Percentiles rank a stretch among this genome's conserved stretches.
Evolutionary conservation across 2,113 vertebrate genomes (phyloP).

Genomic region (Trachemys scripta): DNA sequence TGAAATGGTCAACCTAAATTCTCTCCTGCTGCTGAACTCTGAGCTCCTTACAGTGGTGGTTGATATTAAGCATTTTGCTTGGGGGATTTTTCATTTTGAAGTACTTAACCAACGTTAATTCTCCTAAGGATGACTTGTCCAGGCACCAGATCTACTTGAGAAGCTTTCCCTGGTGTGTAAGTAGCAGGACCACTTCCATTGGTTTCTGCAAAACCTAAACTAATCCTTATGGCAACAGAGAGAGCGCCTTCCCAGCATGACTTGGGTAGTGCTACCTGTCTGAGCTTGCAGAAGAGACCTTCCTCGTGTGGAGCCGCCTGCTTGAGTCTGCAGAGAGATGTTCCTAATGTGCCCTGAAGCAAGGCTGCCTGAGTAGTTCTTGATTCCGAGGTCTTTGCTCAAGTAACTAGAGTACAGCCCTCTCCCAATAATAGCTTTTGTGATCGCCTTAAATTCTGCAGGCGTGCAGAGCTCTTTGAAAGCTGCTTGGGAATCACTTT

Average conservation of each 20-base stretch:
- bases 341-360: rapidly evolving
- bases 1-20: slow-evolving; percentile 32
- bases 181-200: too few relatives aligned
- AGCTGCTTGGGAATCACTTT: background rate
- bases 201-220: background rate
- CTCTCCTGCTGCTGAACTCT: background rate
- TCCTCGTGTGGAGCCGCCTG: background rate
- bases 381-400: rapidly evolving
- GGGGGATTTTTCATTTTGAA: background rate
- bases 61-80: rapidly evolving
- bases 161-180: rapidly evolving
- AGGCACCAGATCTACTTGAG: rapidly evolving
- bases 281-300: background rate
- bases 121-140: background rate
- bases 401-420: rapidly evolving
- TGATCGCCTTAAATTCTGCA: background rate
- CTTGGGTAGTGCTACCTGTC: background rate
- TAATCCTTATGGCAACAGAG: rapidly evolving
- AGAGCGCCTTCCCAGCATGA: too few relatives aligned
- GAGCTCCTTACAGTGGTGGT: background rate
- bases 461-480: background rate
- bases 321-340: background rate
- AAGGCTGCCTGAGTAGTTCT: rapidly evolving
- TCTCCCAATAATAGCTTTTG: background rate
- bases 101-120: rapidly evolving